Conservation (phyloP, 2,888 invertebrate species). For the Ganaspis brasiliensis region DNA sequence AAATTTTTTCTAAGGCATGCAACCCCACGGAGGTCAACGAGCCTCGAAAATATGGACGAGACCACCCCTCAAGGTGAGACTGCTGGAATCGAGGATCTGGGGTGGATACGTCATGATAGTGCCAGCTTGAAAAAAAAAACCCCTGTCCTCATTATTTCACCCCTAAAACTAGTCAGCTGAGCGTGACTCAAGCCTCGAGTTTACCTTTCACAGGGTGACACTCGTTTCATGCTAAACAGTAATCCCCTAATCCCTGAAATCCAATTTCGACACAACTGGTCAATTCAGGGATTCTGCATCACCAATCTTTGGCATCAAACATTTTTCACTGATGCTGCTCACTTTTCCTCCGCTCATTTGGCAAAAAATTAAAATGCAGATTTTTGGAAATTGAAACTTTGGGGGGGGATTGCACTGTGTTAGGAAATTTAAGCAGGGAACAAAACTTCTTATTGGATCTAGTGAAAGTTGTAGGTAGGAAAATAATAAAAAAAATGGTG, state of each 20-base stretch:
- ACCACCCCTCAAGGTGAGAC: background rate
- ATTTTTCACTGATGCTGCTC: background rate
- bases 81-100: background rate
- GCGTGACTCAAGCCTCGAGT: conserved; percentile 42
- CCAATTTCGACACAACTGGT: conserved; percentile 16
- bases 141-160: conserved; percentile 54
- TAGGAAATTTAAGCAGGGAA: too few relatives aligned
- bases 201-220: conserved; percentile 7
- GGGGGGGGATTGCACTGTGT: too few relatives aligned
- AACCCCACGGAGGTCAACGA: background rate
- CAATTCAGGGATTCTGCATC: conserved; percentile 2
- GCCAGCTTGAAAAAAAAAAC: conserved; percentile 42
- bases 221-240: conserved; percentile 19
- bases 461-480: too few relatives aligned
- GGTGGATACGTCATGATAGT: background rate
- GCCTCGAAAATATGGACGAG: background rate
- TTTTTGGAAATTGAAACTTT: too few relatives aligned
- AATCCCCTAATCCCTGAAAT: conserved; percentile 10
- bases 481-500: too few relatives aligned
- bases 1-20: conserved; percentile 2
- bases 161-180: conserved; percentile 56
- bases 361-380: too few relatives aligned
- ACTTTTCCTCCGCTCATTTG: background rate
- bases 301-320: conserved; percentile 4
- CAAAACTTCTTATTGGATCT: too few relatives aligned